phyloP scores from a whole-genome alignment of 2,888 invertebrate species.

The Drosophila prostipennis region DNA sequence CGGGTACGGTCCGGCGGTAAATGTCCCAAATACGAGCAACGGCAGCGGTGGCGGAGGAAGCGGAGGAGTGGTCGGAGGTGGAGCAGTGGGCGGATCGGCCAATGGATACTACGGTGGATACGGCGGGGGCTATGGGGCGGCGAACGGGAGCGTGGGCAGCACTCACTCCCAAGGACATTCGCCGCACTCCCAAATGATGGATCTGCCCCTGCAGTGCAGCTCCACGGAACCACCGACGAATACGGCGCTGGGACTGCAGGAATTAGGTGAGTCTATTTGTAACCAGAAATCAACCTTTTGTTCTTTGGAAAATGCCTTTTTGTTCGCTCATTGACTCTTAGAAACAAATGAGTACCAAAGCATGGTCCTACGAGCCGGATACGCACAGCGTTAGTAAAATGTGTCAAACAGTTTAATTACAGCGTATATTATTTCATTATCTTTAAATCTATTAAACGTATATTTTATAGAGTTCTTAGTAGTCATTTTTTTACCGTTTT shows the following conservation, averaged over 20 bases:
- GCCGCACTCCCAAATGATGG: constrained; percentile 84
- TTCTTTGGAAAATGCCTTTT: no score
- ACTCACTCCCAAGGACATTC: constrained; percentile 82
- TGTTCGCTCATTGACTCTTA: no score
- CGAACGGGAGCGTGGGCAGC: constrained; percentile 80
- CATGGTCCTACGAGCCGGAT: no score
- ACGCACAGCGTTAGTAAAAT: no score
- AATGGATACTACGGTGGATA: constrained; percentile 83
- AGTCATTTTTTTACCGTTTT: no score
- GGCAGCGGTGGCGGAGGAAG: constrained; percentile 55
- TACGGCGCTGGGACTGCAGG: constrained; percentile 84
- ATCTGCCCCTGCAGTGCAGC: constrained; percentile 84
- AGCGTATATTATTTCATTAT: no score
- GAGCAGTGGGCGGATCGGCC: constrained; percentile 39
- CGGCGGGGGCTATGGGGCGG: constrained; percentile 82
- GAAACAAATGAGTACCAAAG: no score
- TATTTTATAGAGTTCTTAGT: no score
- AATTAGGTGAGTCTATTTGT: constrained; percentile 77
- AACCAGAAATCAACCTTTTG: no score
- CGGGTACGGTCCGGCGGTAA: constrained; percentile 79
- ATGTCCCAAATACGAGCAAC: constrained; percentile 71
- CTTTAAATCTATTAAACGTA: no score
- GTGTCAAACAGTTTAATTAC: no score
- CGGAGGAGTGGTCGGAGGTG: constrained; percentile 42
- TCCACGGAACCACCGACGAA: constrained; percentile 84